phyloP scores from a whole-genome alignment of 2,113 vertebrate genomes.

The Oxyruncus cristatus region DNA sequence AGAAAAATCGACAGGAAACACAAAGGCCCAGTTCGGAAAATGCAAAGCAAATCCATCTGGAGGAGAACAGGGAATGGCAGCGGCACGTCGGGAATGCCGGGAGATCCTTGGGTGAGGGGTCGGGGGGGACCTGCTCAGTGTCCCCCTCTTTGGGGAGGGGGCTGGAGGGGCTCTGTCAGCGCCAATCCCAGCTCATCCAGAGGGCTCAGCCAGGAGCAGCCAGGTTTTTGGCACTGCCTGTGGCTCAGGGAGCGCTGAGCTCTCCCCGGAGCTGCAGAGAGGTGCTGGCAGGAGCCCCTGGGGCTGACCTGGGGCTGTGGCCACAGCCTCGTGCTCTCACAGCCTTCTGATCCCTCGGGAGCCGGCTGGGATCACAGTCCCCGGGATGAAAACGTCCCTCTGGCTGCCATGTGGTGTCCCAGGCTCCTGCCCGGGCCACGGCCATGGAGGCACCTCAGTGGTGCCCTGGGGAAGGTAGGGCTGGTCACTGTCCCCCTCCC shows the following conservation, averaged over 20 bases:
- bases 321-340: not conserved
- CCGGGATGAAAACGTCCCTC: not conserved
- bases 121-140: not conserved
- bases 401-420: fast-evolving
- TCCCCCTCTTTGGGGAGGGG: not conserved
- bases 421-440: not conserved
- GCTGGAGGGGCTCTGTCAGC: not conserved
- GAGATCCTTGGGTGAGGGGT: not conserved
- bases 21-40: not conserved
- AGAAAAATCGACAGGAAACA: slow-evolving; percentile 17
- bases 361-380: not conserved
- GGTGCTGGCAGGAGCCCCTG: not conserved
- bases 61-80: not conserved
- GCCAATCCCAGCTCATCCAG: not conserved
- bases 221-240: not conserved
- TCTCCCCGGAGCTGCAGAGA: fast-evolving
- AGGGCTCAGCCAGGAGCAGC: not conserved
- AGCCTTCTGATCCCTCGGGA: not conserved
- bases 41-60: slow-evolving; percentile 13
- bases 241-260: not conserved
- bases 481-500: not conserved
- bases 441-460: not conserved
- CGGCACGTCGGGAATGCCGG: fast-evolving
- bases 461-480: not conserved
- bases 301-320: not conserved